Percentiles rank a stretch among this genome's conserved stretches.
Evolutionary conservation across 2,888 invertebrate species (phyloP).

Genomic region (Macaria notata): DNA sequence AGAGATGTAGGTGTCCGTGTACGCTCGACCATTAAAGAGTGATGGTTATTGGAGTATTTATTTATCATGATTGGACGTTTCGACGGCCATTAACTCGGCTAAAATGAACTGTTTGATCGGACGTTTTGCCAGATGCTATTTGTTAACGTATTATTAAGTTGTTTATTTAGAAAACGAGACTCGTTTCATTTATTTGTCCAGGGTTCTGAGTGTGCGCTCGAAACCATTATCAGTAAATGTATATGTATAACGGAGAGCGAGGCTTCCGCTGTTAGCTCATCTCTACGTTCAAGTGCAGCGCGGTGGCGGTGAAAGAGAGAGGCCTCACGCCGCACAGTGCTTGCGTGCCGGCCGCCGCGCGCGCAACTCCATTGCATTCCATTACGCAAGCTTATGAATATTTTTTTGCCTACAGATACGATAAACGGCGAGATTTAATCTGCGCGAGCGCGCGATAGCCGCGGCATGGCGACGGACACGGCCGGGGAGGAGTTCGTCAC

Average conservation of each 20-base stretch:
- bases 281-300: constrained; percentile 57
- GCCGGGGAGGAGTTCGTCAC: constrained; percentile 81
- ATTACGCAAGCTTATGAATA: constrained; percentile 66
- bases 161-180: constrained; percentile 8
- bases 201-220: constrained; percentile 2
- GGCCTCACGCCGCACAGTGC: constrained; percentile 59
- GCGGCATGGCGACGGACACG: constrained; percentile 75
- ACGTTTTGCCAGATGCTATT: constrained; percentile 6
- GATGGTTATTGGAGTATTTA: constrained; percentile 22
- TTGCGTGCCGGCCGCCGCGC: constrained; percentile 57
- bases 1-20: constrained; percentile 48
- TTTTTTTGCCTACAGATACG: constrained; percentile 70
- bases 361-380: constrained; percentile 59
- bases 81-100: constrained; percentile 14
- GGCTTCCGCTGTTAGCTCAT: constrained; percentile 41
- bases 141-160: constrained; percentile 13
- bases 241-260: constrained; percentile 15
- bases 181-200: constrained; percentile 4
- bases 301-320: constrained; percentile 65
- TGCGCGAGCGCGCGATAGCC: constrained; percentile 58
- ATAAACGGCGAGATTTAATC: constrained; percentile 54
- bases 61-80: constrained; percentile 22
- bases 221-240: constrained; percentile 11
- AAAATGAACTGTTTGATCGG: constrained; percentile 7
- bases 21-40: constrained; percentile 22